Base-by-base conservation (phyloP, 1,140 invertebrate genomes). In the Papilio polytes region DNA sequence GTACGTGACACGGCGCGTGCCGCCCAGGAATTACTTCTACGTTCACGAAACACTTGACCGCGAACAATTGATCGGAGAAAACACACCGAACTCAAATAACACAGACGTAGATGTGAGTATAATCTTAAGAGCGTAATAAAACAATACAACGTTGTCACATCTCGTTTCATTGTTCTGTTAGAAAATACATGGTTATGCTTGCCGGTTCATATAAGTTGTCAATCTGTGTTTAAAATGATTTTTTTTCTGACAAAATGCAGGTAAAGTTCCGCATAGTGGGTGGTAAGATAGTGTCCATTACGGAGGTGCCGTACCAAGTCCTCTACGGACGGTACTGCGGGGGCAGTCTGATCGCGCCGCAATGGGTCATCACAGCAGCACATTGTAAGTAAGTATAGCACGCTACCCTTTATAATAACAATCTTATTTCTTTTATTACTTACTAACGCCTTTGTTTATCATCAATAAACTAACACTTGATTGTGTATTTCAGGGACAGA, bases 341-440 rank as follows among this genome's bases (percentile, higher is more conserved):
- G 0, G 93, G 91, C 0, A 80, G 84, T 1, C 81, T 94, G 18
- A 90, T 94, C 1, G 88, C 93, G 0, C 93, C 93, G 0, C 82
- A 90, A 3, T 94, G 93, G 93, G 92, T 92, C 2, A 78, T 94
- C 20, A 94, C 93, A 0, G 93, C 93, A 0, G 93, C 92, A 7
- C 93, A 94, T 82, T 94, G 93, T 85, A 92, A 84, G 93, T 94
- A 85, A 91, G 89, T 87, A 86, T 41, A 41, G 8, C 4, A 8
- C 36, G 8, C 36, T 41, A 8, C 36, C 36, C 36, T 41, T 41
- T 41, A 41, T 41, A 41, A 8, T 41, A 1, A 41, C 36, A 8
- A 8, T 41, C 36, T 41, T 41, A 41, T 41, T 41, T 41, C 36
- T 4, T 36, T 36, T 36, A 36, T 36, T 36, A 41, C 36, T 41